Conservation (phyloP, 2,888 invertebrate species). For the Melieria crassipennis region DNA sequence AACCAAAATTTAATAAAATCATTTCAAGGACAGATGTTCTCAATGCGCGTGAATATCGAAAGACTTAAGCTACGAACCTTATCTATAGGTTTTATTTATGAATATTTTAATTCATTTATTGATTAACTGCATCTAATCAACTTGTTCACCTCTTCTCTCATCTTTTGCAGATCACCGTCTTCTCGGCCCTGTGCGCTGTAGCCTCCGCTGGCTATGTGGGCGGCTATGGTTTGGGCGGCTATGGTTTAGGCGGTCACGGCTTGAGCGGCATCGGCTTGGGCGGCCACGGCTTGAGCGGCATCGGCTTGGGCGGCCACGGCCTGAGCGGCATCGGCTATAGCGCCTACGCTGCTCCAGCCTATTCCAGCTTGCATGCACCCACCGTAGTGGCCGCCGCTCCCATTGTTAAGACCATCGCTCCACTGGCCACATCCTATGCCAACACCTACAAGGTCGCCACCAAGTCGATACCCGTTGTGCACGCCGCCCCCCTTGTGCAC, state of each 20-base stretch:
- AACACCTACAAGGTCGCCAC: conserved; percentile 63
- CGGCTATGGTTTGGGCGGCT: conserved; percentile 54
- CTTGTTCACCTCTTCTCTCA: too few relatives aligned
- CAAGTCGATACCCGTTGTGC: conserved; percentile 58
- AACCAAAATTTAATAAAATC: too few relatives aligned
- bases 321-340: conserved; percentile 43
- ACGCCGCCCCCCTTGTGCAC: conserved; percentile 55
- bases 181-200: conserved; percentile 66
- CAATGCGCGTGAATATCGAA: conserved; percentile 25
- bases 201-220: conserved; percentile 64
- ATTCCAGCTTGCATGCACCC: conserved; percentile 51
- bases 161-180: conserved; percentile 54
- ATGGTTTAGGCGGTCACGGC: conserved; percentile 38
- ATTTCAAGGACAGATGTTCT: neutral
- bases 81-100: neutral
- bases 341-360: conserved; percentile 43
- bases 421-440: conserved; percentile 63
- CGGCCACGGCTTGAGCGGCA: conserved; percentile 49
- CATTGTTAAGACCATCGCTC: conserved; percentile 55
- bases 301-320: conserved; percentile 53
- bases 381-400: conserved; percentile 55
- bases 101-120: too few relatives aligned
- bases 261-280: conserved; percentile 55
- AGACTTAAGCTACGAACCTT: conserved; percentile 44
- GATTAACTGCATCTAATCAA: too few relatives aligned